These are phyloP conservation scores for Drosophila orosa DNA, from an alignment of 1,140 invertebrate genomes.

Conservation along the genomic window DNA sequence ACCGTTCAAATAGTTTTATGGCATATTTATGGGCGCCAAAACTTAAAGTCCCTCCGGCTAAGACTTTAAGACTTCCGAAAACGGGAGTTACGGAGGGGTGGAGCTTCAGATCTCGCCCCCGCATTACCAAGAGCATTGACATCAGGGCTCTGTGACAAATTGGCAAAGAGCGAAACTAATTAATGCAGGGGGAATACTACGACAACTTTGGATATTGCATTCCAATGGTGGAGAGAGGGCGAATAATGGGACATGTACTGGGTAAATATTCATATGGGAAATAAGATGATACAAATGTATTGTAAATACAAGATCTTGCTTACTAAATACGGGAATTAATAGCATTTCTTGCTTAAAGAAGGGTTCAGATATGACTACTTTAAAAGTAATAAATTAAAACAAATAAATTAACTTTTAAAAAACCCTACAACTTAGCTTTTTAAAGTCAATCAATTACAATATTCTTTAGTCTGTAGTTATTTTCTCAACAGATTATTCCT, in stretches of 20 bases:
- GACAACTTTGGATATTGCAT: conserved; percentile 46
- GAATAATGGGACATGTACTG: neutral
- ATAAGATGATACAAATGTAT: neutral
- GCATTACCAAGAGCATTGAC: conserved; percentile 44
- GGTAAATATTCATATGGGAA: conserved; percentile 31
- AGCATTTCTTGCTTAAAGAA: neutral
- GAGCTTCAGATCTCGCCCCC: conserved; percentile 22
- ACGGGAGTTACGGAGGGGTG: neutral
- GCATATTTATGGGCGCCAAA: conserved; percentile 81
- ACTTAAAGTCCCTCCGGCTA: conserved; percentile 74
- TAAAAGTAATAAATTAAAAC: too few species aligned
- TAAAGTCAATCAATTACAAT: neutral
- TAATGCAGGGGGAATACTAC: conserved; percentile 55
- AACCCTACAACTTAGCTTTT: too few species aligned
- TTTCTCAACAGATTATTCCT: neutral
- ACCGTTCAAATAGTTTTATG: conserved; percentile 78
- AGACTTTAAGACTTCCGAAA: conserved; percentile 70
- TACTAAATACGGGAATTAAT: too few species aligned
- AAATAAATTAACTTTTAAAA: too few species aligned
- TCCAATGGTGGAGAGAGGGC: conserved; percentile 19
- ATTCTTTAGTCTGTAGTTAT: neutral
- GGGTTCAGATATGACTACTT: neutral
- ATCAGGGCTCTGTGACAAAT: conserved; percentile 69
- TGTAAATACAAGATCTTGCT: neutral
- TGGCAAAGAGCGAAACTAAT: conserved; percentile 68